Base-by-base conservation (phyloP, 2,797 vertebrate species). In the Alca torda region DNA sequence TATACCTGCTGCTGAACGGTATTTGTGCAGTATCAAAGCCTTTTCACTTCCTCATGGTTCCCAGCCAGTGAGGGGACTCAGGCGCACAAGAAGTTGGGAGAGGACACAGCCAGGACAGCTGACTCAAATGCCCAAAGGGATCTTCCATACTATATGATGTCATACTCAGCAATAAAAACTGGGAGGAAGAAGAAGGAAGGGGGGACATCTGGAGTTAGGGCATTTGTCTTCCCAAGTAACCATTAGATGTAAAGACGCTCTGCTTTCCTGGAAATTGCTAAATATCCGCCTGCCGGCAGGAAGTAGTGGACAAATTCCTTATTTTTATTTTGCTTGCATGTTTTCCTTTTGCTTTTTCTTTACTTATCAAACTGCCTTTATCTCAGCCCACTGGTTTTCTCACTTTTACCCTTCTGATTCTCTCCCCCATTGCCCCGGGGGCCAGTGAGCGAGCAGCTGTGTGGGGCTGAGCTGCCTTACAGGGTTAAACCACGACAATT, bases 381-480 rank as follows among this genome's bases (percentile, higher is more conserved):
- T 41, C 8, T 35, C 31, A 67, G 23, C n/a, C 16, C 10, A 56
- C 12, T 15, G 21, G 11, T 35, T 60, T 60, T 67, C n/a, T 73
- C 26, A 17, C 14, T 33, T 35, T 43, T 25, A 24, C 35, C 4
- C 7, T 63, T 54, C 48, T 46, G 12, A 23, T 63, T 61, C 57
- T 41, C 63, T 57, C 33, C 13, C 11, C 13, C 10, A 8, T 28
- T 46, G 57, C 39, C 12, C 33, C 28, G 19, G 7, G 2, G 10
- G 1, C 1, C 4, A 31, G 48, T 4, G 6, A 57, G 20, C 0
- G 1, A 35, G 23, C 5, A n/a, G 24, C 30, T 87, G 1, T 10
- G 6, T 43, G 33, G 18, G 23, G 3, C 61, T 78, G 30, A 89
- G 30, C 11, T 81, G 45, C 30, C 9, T 39, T 37, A 23, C 2